Conservation (phyloP, 2,113 vertebrate genomes). For the Carollia perspicillata region DNA sequence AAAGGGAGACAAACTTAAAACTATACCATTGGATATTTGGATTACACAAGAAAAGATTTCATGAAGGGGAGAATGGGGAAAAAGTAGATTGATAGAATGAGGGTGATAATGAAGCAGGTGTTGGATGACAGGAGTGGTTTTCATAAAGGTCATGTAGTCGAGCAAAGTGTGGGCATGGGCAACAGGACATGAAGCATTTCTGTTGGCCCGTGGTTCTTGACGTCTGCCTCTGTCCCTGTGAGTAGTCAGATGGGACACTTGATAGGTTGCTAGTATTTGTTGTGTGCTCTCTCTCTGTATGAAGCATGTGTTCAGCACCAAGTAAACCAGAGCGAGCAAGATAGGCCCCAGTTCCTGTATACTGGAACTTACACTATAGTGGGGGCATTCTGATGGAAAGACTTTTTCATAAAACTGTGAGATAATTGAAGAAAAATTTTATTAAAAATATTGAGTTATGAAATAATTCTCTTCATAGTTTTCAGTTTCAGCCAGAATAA, state of each 20-base stretch:
- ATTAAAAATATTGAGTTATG: neutral
- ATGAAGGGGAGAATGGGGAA: neutral
- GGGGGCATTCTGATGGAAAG: neutral
- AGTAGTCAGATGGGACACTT: rapidly evolving
- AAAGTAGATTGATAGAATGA: neutral
- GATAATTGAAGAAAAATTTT: neutral
- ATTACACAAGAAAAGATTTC: neutral
- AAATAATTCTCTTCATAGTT: neutral
- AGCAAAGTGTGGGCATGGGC: neutral
- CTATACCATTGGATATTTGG: neutral
- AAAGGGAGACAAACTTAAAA: neutral
- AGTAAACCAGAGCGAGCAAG: neutral
- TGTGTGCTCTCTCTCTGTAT: neutral
- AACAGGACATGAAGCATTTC: neutral
- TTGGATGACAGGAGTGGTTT: neutral
- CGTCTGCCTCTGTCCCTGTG: too few relatives aligned
- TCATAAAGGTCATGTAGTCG: neutral
- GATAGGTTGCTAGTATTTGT: neutral
- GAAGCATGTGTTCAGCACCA: neutral
- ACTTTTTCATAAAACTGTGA: neutral
- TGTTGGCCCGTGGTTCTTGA: rapidly evolving
- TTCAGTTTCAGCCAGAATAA: neutral
- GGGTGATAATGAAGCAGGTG: neutral
- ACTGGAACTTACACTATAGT: neutral
- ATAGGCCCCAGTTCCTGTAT: neutral